These are phyloP conservation scores for Agrochola circellaris DNA, from an alignment of 2,888 invertebrate species.

Conservation along the genomic window DNA sequence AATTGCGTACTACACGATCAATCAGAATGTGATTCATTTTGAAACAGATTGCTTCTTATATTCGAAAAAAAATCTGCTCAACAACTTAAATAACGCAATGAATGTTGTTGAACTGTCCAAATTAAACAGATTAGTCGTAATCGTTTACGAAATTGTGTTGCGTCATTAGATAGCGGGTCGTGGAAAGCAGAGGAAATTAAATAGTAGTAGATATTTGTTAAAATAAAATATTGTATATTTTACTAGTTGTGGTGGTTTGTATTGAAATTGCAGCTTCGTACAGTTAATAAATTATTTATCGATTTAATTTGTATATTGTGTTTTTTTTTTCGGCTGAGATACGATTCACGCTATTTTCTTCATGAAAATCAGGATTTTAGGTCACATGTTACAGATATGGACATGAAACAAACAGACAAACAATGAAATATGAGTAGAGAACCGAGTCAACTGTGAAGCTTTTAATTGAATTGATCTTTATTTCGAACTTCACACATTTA, in stretches of 20 bases:
- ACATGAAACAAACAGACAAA: not conserved
- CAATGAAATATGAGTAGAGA: not conserved
- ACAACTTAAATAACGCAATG: no score
- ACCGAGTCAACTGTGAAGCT: not conserved
- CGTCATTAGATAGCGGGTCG: no score
- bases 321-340: no score
- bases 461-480: conserved; percentile 21
- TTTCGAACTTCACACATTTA: conserved; percentile 14
- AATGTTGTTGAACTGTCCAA: no score
- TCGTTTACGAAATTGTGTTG: no score
- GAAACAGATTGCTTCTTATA: no score
- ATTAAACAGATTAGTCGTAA: no score
- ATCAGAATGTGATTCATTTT: no score
- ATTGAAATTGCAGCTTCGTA: not conserved
- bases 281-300: not conserved
- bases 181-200: not conserved
- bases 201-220: conserved; percentile 1
- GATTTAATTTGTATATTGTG: not conserved
- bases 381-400: not conserved
- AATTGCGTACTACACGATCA: no score
- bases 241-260: not conserved
- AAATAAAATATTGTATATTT: not conserved
- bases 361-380: not conserved
- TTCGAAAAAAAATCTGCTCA: no score
- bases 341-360: not conserved